These are phyloP conservation scores for Calonectris borealis DNA, from an alignment of 2,113 vertebrate species.

Conservation along the genomic window DNA sequence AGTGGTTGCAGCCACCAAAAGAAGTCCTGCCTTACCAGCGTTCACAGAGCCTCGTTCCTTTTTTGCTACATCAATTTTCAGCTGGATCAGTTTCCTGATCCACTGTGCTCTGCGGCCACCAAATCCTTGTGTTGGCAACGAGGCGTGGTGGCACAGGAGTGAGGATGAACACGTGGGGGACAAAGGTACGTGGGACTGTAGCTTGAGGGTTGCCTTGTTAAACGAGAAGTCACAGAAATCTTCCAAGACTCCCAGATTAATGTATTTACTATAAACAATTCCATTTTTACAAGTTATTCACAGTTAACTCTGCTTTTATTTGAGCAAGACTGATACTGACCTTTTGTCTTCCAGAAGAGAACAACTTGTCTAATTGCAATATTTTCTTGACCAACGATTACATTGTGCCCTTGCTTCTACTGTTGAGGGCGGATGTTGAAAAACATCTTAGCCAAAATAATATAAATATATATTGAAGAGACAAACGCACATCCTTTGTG, in stretches of 20 bases:
- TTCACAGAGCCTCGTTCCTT: background rate
- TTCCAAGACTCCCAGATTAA: background rate
- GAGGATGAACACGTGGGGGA: background rate
- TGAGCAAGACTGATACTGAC: background rate
- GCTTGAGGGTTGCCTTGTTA: background rate
- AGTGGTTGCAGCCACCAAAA: background rate
- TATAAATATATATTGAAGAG: background rate
- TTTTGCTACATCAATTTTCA: background rate
- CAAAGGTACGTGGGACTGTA: background rate
- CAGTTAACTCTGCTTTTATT: background rate
- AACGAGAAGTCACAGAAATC: background rate
- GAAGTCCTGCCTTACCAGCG: background rate
- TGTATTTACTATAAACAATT: background rate
- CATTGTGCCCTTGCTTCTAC: background rate
- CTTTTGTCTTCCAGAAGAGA: background rate
- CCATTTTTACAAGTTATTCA: background rate
- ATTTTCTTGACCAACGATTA: background rate
- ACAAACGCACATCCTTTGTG: background rate
- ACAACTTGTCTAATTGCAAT: background rate
- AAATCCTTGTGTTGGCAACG: background rate
- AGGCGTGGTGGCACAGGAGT: background rate
- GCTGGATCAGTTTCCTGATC: background rate
- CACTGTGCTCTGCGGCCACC: background rate
- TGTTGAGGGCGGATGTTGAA: background rate
- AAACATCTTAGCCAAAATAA: background rate